These are phyloP conservation scores for Cyclura pinguis DNA, from an alignment of 2,797 vertebrate genomes.

Conservation along the genomic window DNA sequence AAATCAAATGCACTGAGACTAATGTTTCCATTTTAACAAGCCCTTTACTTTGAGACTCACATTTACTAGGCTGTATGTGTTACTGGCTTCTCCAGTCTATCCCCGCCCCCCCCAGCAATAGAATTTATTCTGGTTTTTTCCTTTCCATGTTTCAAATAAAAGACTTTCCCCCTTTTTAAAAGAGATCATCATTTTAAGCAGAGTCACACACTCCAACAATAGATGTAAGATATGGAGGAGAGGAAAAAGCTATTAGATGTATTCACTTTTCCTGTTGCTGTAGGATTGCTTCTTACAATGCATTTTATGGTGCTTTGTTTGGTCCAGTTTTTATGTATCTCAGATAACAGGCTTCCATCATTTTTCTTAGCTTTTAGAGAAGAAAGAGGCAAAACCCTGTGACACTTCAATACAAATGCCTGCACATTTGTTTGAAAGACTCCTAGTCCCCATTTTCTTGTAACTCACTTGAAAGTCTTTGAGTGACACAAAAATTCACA, in stretches of 20 bases:
- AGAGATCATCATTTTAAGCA: slow-evolving; percentile 7
- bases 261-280: slow-evolving; percentile 30
- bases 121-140: not conserved
- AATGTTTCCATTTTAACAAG: slow-evolving; percentile 28
- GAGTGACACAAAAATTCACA: not conserved
- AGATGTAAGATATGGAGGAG: slow-evolving; percentile 10
- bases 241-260: slow-evolving; percentile 11
- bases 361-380: slow-evolving; percentile 16
- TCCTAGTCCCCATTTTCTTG: not conserved
- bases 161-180: not conserved
- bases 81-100: not conserved
- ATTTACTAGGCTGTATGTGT: not conserved
- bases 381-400: not conserved
- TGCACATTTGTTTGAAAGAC: slow-evolving; percentile 5
- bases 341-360: slow-evolving; percentile 26
- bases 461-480: slow-evolving; percentile 12
- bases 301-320: not conserved
- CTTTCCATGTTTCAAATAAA: slow-evolving; percentile 8
- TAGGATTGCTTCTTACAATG: slow-evolving; percentile 18
- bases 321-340: slow-evolving; percentile 10
- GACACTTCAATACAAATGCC: not conserved
- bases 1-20: not conserved
- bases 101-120: not conserved
- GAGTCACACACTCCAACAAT: slow-evolving; percentile 4
- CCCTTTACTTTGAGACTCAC: slow-evolving; percentile 5